These are phyloP conservation scores for Lagopus leucura DNA, from an alignment of 2,113 vertebrate genomes.

Conservation along the genomic window DNA sequence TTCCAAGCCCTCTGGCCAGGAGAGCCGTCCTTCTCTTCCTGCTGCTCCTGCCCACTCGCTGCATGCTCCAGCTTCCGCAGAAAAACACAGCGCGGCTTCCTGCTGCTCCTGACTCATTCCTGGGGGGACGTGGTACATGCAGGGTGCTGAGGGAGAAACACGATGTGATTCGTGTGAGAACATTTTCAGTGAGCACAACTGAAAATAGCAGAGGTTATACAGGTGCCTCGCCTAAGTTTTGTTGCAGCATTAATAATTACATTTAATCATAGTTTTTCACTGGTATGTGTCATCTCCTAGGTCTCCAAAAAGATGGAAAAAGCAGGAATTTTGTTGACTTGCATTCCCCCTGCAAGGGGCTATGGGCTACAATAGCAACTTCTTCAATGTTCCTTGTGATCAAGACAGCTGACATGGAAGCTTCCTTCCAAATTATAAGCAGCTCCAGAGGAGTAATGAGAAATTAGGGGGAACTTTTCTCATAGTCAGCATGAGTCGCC, in stretches of 20 bases:
- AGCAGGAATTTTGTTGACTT: not conserved
- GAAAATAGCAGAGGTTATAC: not conserved
- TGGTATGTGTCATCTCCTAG: not conserved
- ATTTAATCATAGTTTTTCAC: not conserved
- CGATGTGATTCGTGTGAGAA: constrained; percentile 4
- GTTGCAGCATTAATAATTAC: not conserved
- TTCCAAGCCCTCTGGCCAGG: constrained; percentile 47
- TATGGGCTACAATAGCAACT: not conserved
- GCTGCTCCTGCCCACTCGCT: constrained; percentile 58
- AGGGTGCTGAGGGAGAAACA: constrained; percentile 33
- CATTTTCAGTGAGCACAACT: too few species aligned
- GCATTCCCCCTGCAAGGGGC: accelerated
- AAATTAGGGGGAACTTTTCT: not conserved
- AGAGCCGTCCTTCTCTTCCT: not conserved
- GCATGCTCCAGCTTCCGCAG: constrained; percentile 43
- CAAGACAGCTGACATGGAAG: not conserved
- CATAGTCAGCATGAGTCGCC: not conserved
- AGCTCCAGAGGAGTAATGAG: not conserved
- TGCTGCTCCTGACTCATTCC: constrained; percentile 67
- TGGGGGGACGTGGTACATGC: constrained; percentile 51
- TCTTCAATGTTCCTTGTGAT: not conserved
- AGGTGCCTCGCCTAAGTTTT: constrained; percentile 33
- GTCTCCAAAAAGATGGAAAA: not conserved
- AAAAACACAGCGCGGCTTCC: constrained; percentile 61
- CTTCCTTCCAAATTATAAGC: not conserved